Base-by-base conservation (phyloP, 2,113 vertebrate species). In the Pelecanoides urinatrix region DNA sequence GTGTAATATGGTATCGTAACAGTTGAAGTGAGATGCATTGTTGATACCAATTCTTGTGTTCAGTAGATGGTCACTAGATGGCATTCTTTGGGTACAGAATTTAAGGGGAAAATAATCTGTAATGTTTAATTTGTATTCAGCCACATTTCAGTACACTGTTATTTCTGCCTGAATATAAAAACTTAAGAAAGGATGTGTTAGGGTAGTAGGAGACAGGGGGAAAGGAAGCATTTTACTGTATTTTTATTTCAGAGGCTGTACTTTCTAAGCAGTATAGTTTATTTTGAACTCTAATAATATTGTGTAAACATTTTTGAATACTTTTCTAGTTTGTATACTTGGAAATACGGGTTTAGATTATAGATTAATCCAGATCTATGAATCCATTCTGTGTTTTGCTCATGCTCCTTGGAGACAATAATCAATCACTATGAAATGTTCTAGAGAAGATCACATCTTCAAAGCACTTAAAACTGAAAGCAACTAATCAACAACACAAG, bases 31-130 rank as follows among this genome's bases (percentile, higher is more conserved):
- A 55, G 90, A 29, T 26, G 50, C 42, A 0, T 40, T 56, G 2
- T 27, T 50, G 27, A n/a, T 62, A 36, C 47, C 70, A 7, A 15
- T 34, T 30, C 23, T 77, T 73, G 78, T 44, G 9, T 97, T 73
- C 90, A 16, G 67, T 8, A 4, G 29, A 16, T 42, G 94, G 85
- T 86, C 98, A 96, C 96, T 97, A 98, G 98, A 88, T 98, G 98
- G 96, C 97, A 95, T 85, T 94, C 94, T 96, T 85, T 96, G 92
- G 94, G 96, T 94, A 72, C 40, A 32, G 55, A 97, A 96, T 86
- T 90, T 56, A 50, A 95, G 52, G 38, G n/a, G 13, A 25, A 94
- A 86, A 77, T 6, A 36, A 3, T 68, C 56, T 65, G 23, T 12
- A 22, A 3, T 29, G 10, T 36, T 56, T 61, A 14, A 3, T 58